These are phyloP conservation scores for Phthorimaea operculella DNA, from an alignment of 1,140 invertebrate genomes.

Conservation along the genomic window DNA sequence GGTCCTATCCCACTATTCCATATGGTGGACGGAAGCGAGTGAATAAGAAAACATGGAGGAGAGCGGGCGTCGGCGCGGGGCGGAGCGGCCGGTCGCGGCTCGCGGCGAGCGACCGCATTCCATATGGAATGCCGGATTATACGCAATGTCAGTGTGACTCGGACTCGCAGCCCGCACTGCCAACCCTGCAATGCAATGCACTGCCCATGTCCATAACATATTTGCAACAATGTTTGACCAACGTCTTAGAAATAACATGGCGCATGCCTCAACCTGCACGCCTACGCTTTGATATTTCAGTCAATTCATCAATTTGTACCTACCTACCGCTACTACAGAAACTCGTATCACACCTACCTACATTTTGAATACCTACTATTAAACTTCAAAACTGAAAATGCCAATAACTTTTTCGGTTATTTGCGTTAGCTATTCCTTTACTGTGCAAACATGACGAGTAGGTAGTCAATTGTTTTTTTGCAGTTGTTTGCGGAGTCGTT, in stretches of 20 bases:
- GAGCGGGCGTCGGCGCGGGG: slow-evolving; percentile 53
- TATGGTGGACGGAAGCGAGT: slow-evolving; percentile 55
- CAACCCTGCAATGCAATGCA: slow-evolving; percentile 21
- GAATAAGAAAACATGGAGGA: slow-evolving; percentile 58
- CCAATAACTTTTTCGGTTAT: no score
- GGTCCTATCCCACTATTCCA: slow-evolving; percentile 52
- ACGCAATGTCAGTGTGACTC: slow-evolving; percentile 63
- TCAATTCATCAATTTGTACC: not conserved
- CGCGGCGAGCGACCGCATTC: slow-evolving; percentile 58
- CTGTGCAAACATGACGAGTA: no score
- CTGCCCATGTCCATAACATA: slow-evolving; percentile 30
- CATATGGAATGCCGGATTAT: slow-evolving; percentile 63
- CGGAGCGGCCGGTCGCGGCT: slow-evolving; percentile 52
- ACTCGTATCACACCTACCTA: not conserved
- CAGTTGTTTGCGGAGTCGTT: no score
- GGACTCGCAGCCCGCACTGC: slow-evolving; percentile 24
- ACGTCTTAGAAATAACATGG: not conserved
- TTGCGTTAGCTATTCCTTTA: no score
- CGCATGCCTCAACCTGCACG: not conserved
- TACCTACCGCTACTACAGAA: not conserved
- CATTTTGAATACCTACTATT: no score
- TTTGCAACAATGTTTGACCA: slow-evolving; percentile 40
- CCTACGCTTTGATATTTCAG: not conserved
- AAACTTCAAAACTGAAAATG: no score
- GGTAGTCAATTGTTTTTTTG: no score